Conservation (phyloP, 2,113 vertebrate species). For the Hippolais icterina region DNA sequence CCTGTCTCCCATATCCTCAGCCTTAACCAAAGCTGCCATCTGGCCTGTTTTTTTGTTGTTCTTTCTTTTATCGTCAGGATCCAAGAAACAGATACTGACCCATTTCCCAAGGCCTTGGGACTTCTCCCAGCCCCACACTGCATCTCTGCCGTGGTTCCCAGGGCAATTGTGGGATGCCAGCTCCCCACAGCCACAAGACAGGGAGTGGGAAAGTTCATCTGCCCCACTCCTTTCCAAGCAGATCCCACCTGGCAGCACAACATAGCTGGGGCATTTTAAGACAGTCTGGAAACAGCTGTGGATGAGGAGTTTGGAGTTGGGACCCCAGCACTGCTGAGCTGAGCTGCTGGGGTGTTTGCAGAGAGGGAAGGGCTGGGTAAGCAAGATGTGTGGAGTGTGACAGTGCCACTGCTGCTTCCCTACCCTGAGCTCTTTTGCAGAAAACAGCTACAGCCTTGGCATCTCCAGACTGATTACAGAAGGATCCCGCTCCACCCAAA, state of each 20-base stretch:
- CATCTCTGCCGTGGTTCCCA: not conserved
- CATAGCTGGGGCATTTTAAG: not conserved
- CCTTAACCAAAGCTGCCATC: constrained; percentile 54
- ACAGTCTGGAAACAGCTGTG: not conserved
- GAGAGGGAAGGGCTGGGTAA: not conserved
- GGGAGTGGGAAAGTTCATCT: not conserved
- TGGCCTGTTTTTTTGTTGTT: not conserved
- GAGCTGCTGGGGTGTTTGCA: accelerated
- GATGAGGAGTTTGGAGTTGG: not conserved
- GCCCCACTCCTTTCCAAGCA: not conserved
- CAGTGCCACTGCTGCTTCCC: not conserved
- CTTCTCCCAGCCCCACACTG: not conserved
- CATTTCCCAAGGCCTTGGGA: not conserved
- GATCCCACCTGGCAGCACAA: not conserved
- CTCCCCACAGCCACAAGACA: not conserved
- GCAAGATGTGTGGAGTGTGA: not conserved
- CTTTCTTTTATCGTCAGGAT: constrained; percentile 18
- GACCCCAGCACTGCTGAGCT: accelerated
- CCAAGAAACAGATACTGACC: not conserved
- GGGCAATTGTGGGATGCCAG: not conserved
- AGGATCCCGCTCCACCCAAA: not conserved
- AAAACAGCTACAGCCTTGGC: not conserved
- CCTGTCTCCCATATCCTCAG: not conserved
- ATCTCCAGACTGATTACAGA: not conserved
- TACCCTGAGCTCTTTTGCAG: not conserved